phyloP scores from a whole-genome alignment of 2,888 invertebrate species.

The Drosophila nigritarsus region DNA sequence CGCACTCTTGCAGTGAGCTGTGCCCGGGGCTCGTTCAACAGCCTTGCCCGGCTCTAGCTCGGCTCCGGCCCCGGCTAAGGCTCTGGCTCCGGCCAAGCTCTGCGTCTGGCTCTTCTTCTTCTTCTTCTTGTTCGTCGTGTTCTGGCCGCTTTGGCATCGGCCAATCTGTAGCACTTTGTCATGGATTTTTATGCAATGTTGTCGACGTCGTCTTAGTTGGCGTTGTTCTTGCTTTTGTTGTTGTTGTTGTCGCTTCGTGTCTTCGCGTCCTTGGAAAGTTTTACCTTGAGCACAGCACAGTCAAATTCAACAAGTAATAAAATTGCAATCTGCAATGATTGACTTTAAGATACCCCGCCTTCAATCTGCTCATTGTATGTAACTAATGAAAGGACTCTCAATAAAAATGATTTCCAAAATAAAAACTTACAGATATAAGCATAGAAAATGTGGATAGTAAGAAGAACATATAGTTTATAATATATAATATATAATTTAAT shows the following conservation, averaged over 20 bases:
- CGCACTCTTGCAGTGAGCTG: slow-evolving; percentile 3
- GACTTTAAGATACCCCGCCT: slow-evolving; percentile 18
- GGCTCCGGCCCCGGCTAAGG: not conserved
- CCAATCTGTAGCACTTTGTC: slow-evolving; percentile 76
- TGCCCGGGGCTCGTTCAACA: slow-evolving; percentile 30
- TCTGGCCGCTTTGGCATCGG: slow-evolving; percentile 37
- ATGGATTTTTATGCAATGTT: slow-evolving; percentile 56
- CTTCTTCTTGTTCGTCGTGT: slow-evolving; percentile 14
- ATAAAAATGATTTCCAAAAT: not conserved
- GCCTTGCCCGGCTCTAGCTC: slow-evolving; percentile 54
- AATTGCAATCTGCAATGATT: not conserved
- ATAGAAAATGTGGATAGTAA: not conserved
- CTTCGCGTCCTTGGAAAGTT: slow-evolving; percentile 51
- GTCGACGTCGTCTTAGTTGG: slow-evolving; percentile 8
- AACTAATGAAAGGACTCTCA: not conserved
- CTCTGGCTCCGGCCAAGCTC: slow-evolving; percentile 23
- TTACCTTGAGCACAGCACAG: slow-evolving; percentile 55
- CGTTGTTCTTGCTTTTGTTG: not conserved
- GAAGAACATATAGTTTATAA: too few relatives aligned
- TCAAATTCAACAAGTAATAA: slow-evolving; percentile 65
- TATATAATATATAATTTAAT: not conserved
- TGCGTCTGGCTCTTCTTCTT: slow-evolving; percentile 1
- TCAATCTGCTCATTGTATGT: not conserved
- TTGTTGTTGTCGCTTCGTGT: slow-evolving; percentile 16
- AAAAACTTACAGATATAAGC: not conserved